Evolutionary conservation across 2,113 vertebrate genomes (phyloP), one percentile per base, ranked within the genome.

Genomic region (Podarcis raffonei): DNA sequence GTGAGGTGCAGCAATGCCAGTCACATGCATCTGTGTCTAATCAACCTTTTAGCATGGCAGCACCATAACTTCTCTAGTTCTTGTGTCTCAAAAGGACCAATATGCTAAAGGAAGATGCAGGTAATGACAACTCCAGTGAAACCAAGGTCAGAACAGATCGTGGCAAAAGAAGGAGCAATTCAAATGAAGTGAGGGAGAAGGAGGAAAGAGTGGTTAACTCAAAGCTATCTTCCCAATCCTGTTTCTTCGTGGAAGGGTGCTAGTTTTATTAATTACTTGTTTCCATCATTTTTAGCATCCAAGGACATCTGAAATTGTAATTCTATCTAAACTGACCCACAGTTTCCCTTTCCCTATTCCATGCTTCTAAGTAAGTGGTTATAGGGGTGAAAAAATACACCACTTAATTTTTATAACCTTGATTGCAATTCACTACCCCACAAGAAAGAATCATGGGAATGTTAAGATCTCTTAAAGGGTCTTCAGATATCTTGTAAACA

Each of bases 401-500:
- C n/a, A 3, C n/a, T 65, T 81, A 20, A n/a, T 57, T 42, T 48
- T 42, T 11, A 75, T 57, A 75, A 39, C 8, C 27, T 59, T 37
- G 25, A 81, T 71, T 39, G 35, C 68, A 87, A 37, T 74, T 20
- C 78, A 42, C 4, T 42, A 23, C 3, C 23, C 8, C n/a, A 59
- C 53, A 59, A 57, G 22, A 62, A 81, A 6, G 20, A 27, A 66
- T 25, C 62, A 42, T 18, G 12, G 35, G 30, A 83, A 69, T 42
- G 12, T 39, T 27, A 83, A 68, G 27, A 42, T 82, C 37, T 81
- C 42, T 57, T 80, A 81, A 30, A 62, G 66, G 81, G 42, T 69
- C 69, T 75, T 82, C 79, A 42, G 57, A 88, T 57, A 57, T 81
- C 86, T 57, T 48, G 71, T 81, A 72, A 87, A 71, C 53, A 87